Percentiles rank a stretch among this genome's conserved stretches.
Conservation (phyloP, 1,140 invertebrate species). For the Campoletis sonorensis region DNA sequence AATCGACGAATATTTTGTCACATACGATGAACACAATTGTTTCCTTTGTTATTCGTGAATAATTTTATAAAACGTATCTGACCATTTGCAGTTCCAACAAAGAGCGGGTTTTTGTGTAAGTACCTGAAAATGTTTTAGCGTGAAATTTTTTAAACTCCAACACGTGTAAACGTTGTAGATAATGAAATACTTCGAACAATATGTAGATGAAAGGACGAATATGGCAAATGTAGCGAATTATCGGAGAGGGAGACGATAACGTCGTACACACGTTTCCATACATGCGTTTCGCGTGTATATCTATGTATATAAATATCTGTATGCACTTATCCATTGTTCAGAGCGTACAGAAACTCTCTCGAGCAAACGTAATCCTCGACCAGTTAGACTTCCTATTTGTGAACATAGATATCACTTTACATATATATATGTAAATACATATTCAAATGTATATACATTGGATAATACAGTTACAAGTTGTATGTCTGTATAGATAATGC, state of each 20-base stretch:
- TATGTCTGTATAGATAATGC: not conserved
- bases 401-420: not conserved
- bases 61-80: too few species aligned
- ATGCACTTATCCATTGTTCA: conserved; percentile 4
- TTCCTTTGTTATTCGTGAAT: too few species aligned
- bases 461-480: not conserved
- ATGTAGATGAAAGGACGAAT: not conserved
- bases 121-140: too few species aligned
- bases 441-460: not conserved
- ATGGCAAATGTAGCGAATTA: not conserved
- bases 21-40: too few species aligned
- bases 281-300: not conserved
- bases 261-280: not conserved
- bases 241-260: not conserved
- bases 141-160: too few species aligned
- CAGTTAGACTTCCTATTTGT: not conserved
- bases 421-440: not conserved
- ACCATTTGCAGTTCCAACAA: too few species aligned
- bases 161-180: not conserved
- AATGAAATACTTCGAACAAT: not conserved
- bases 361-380: conserved; percentile 13
- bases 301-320: not conserved
- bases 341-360: not conserved
- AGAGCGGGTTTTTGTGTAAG: too few species aligned
- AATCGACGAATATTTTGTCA: too few species aligned